These are phyloP conservation scores for Trididemnum nubilum DNA, from an alignment of 23 tunicate genomes.

Conservation along the genomic window DNA sequence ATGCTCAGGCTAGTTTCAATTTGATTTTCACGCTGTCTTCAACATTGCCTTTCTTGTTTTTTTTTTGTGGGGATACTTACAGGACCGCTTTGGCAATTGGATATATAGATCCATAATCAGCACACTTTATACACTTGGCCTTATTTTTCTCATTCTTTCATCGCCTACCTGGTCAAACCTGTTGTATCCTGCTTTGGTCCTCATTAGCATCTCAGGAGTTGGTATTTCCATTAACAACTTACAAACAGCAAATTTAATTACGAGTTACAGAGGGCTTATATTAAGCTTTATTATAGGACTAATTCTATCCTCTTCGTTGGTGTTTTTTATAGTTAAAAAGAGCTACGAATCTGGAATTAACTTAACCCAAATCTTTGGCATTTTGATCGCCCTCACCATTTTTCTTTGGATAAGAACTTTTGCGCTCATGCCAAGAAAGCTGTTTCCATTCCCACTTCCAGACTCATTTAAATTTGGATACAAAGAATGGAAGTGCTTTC, in stretches of 20 bases:
- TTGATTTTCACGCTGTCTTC: constrained; percentile 43
- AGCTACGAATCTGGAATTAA: constrained; percentile 31
- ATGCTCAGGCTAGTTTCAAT: constrained; percentile 30
- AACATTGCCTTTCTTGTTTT: constrained; percentile 5
- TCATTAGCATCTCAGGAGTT: constrained; percentile 41
- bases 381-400: constrained; percentile 16
- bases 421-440: constrained; percentile 39
- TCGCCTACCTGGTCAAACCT: constrained; percentile 24
- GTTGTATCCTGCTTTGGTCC: constrained; percentile 40
- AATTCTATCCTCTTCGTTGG: constrained; percentile 36
- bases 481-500: constrained; percentile 24
- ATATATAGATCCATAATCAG: constrained; percentile 25
- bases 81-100: constrained; percentile 64
- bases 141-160: constrained; percentile 38
- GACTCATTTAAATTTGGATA: background rate
- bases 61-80: constrained; percentile 43
- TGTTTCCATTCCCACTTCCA: constrained; percentile 39
- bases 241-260: constrained; percentile 47
- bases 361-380: constrained; percentile 22
- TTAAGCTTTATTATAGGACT: constrained; percentile 46
- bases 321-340: constrained; percentile 42
- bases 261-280: constrained; percentile 11
- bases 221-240: constrained; percentile 40
- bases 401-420: constrained; percentile 55
- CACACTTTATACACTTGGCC: constrained; percentile 29